Evolutionary conservation across 1,140 invertebrate genomes (phyloP).

Genomic region (Cheumatopsyche charites): DNA sequence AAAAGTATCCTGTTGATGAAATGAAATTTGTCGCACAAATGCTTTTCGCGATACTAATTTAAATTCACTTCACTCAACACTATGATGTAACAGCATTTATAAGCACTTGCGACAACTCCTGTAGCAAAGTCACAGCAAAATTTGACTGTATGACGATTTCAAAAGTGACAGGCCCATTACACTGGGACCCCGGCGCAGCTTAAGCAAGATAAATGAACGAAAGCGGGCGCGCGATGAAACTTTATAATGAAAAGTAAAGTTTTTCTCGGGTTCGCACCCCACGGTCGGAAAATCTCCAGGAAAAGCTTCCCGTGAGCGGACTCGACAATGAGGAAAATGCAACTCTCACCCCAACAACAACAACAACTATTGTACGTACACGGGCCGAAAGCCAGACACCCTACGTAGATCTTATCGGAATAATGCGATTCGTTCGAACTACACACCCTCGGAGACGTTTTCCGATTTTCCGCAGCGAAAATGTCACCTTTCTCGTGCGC

Average conservation of each 20-base stretch:
- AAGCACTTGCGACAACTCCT: no score
- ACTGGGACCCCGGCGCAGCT: constrained; percentile 13
- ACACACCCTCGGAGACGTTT: background rate
- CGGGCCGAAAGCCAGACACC: background rate
- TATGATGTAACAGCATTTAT: no score
- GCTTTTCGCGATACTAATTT: no score
- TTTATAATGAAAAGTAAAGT: constrained; percentile 44
- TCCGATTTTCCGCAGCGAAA: no score
- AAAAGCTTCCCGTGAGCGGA: constrained; percentile 1
- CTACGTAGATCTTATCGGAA: constrained; percentile 3
- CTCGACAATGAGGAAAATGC: constrained; percentile 15
- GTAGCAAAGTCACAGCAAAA: background rate
- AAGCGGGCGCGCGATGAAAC: constrained; percentile 19
- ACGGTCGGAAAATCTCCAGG: constrained; percentile 3
- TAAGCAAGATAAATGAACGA: constrained; percentile 39
- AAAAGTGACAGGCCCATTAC: constrained; percentile 22
- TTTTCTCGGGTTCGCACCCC: constrained; percentile 10
- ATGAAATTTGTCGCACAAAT: no score
- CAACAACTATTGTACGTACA: background rate
- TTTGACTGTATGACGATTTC: constrained; percentile 16
- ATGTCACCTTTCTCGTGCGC: background rate
- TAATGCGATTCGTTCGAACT: constrained; percentile 15
- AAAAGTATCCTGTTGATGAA: no score
- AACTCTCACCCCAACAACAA: background rate
- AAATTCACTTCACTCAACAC: no score